Evolutionary conservation across 2,888 invertebrate species (phyloP).

Genomic region (Apodemia zela): DNA sequence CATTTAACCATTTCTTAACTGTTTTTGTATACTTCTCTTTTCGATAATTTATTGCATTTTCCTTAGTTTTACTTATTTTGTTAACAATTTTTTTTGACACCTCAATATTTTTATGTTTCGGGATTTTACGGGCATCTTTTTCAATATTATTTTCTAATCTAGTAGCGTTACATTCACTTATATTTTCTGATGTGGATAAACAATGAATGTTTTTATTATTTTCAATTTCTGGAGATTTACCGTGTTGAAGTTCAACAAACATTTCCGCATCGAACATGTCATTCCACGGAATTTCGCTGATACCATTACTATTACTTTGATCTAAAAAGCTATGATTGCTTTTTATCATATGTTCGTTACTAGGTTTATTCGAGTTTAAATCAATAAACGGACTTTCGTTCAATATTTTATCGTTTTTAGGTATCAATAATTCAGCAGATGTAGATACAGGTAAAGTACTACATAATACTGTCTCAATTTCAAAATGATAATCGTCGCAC

Average conservation of each 20-base stretch:
- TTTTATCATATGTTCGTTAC: neutral
- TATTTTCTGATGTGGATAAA: too few species aligned
- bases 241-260: neutral
- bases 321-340: neutral
- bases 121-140: neutral
- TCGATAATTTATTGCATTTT: constrained; percentile 35
- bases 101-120: neutral
- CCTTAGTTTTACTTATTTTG: constrained; percentile 38
- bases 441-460: neutral
- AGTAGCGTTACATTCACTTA: neutral
- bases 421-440: neutral
- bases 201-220: neutral
- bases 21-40: constrained; percentile 54
- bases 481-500: neutral
- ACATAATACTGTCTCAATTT: neutral
- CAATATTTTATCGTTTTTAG: neutral
- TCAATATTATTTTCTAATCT: neutral
- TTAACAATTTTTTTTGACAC: constrained; percentile 25
- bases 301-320: neutral
- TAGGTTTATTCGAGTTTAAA: neutral
- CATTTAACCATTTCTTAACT: constrained; percentile 58
- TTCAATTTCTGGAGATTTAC: neutral
- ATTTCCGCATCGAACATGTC: neutral
- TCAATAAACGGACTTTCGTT: neutral
- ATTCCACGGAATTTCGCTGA: neutral